Evolutionary conservation across 2,113 vertebrate genomes (phyloP), one percentile per base, ranked within the genome.

Genomic region (Rhinolophus ferrumequinum): DNA sequence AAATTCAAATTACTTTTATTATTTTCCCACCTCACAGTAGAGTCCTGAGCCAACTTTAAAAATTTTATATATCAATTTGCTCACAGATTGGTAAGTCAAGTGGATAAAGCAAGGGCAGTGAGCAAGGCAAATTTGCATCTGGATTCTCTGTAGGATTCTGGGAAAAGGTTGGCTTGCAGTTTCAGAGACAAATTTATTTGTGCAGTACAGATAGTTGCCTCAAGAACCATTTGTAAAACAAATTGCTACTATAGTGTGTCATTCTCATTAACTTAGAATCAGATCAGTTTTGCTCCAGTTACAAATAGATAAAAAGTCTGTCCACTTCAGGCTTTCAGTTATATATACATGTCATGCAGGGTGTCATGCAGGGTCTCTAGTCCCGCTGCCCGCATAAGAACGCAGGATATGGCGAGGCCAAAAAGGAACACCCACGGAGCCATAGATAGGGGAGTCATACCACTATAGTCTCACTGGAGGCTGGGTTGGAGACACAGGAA

Each of bases 181-280:
- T 93, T 90, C 52, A 54, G 86, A 93, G 88, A 15, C 52, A 93
- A 96, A 88, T 89, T 93, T 92, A 93, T 96, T 96, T 96, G 94
- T 79, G 10, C 38, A 77, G 60, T 33, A 35, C 94, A 97, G 92
- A 97, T 95, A 87, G 90, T 70, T 93, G 69, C 54, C n/a, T 94
- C 92, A 70, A 81, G 90, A 94, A 89, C 66, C 44, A 38, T 90
- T 95, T 83, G 80, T 62, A 91, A 84, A 70, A 92, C 79, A 93
- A 85, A 96, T 69, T 54, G 33, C 73, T 95, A 76, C 79, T 72
- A 26, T 9, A 47, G 47, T 38, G 13, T 88, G 83, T 64, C 33
- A 54, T 80, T 95, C 70, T 44, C 47, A 76, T 93, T 96, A 52
- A 86, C 38, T 94, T 91, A 95, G 56, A 72, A 38, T 44, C 47